Evolutionary conservation across 2,113 vertebrate genomes (phyloP).

Genomic region (Mesembrinibis cayennensis): DNA sequence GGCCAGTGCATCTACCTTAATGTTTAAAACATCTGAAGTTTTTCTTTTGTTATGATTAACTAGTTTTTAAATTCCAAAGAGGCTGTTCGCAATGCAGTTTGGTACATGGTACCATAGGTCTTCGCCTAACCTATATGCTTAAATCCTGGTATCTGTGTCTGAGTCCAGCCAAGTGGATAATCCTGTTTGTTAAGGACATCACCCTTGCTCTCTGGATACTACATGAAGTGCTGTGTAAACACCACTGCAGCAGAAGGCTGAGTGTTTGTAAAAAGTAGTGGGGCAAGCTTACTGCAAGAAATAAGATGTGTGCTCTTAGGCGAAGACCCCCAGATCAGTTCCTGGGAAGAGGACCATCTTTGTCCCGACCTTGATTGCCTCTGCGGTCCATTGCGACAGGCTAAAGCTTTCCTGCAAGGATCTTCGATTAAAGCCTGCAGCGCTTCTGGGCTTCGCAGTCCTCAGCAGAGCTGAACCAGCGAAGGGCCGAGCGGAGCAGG

Average conservation of each 20-base stretch:
- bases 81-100: not conserved
- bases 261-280: not conserved
- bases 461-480: not conserved
- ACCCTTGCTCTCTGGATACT: conserved; percentile 9
- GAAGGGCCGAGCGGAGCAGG: not conserved
- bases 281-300: not conserved
- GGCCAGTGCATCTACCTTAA: not conserved
- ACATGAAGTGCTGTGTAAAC: not conserved
- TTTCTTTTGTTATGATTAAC: not conserved
- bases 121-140: not conserved
- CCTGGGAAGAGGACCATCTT: not conserved
- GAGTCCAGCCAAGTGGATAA: not conserved
- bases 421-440: not conserved
- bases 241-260: not conserved
- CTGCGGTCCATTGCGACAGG: rapidly evolving
- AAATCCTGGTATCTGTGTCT: not conserved
- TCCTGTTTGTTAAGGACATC: conserved; percentile 12
- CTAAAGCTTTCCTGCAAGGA: not conserved
- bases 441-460: not conserved
- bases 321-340: not conserved
- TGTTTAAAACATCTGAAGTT: not conserved
- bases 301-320: rapidly evolving
- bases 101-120: not conserved
- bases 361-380: not conserved
- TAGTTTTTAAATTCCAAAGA: not conserved